Evolutionary conservation across 2,113 vertebrate species (phyloP), one percentile per base, ranked within the genome.

Genomic region (Toxotes jaculatrix): DNA sequence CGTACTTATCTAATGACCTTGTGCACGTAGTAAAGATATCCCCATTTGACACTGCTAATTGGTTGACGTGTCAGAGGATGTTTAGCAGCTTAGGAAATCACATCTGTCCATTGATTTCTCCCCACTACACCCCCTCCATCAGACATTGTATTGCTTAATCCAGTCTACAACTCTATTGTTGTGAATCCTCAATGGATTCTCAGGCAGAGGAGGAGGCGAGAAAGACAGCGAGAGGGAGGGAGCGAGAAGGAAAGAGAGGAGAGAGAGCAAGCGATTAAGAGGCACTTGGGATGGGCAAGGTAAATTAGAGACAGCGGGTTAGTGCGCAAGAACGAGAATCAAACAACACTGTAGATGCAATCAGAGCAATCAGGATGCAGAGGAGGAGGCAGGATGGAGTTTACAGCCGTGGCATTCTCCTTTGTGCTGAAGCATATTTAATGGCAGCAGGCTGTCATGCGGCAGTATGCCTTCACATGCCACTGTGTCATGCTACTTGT

Each of bases 21-120:
- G 93, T 66, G 80, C 71, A 75, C n/a, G 16, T 65, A 74, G 88
- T 87, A 65, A 89, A 92, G 88, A 91, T 91, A 90, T 92, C 90
- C 84, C 89, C 72, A n/a, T 87, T 90, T 91, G 88, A 92, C 93
- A 88, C 61, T 73, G 83, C 90, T 93, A 93, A 93, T 93, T 93
- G 91, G 91, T 79, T 7, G 83, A 89, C 70, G 21, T 91, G 91
- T 93, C 91, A 64, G 88, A 80, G 87, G 89, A 92, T 91, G 88
- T 90, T 93, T 92, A 92, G 91, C 86, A 79, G 93, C 92, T 93
- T 92, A 94, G 89, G 89, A 91, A 93, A 92, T 91, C 86, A 90
- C 93, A 91, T 91, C 88, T 87, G 79, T 87, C 89, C 87, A 94
- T 93, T 92, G 92, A 93, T 93, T 89, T 90, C 83, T 74, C 77